These are phyloP conservation scores for Tricholaema leucomelas DNA, from an alignment of 2,113 vertebrate genomes.

Conservation along the genomic window DNA sequence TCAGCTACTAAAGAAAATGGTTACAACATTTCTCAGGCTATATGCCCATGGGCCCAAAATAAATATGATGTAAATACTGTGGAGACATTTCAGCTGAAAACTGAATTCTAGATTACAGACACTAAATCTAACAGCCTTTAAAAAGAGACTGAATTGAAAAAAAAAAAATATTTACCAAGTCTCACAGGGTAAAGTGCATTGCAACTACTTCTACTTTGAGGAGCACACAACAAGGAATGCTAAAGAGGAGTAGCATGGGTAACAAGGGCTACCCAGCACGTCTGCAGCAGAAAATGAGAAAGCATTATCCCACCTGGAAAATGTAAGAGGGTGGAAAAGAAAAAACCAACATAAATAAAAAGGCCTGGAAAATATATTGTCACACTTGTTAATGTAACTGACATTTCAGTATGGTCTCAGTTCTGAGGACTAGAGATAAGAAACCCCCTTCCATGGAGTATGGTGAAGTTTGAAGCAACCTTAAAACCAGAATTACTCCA, in stretches of 20 bases:
- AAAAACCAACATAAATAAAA: not conserved
- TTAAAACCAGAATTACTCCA: not conserved
- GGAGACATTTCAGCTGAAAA: conserved; percentile 67
- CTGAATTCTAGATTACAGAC: conserved; percentile 54
- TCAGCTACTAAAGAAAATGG: conserved; percentile 33
- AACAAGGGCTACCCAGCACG: conserved; percentile 9
- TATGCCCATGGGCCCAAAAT: conserved; percentile 46
- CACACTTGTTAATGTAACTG: not conserved
- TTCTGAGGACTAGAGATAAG: not conserved
- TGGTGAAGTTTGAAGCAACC: not conserved
- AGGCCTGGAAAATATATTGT: not conserved
- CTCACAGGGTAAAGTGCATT: conserved; percentile 80
- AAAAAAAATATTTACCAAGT: conserved; percentile 73
- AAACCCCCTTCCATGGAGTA: not conserved
- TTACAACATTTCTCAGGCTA: conserved; percentile 39
- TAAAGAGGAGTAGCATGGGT: not conserved
- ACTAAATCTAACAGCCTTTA: conserved; percentile 52
- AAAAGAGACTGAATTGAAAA: conserved; percentile 67
- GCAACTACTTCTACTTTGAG: conserved; percentile 68
- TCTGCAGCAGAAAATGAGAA: conserved; percentile 42
- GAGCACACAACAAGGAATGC: conserved; percentile 54
- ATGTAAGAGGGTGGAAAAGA: not conserved
- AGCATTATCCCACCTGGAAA: conserved; percentile 3
- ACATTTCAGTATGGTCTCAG: not conserved
- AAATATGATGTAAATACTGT: conserved; percentile 66